Base-by-base conservation (phyloP, 2,888 invertebrate genomes). In the Xylota segnis region DNA sequence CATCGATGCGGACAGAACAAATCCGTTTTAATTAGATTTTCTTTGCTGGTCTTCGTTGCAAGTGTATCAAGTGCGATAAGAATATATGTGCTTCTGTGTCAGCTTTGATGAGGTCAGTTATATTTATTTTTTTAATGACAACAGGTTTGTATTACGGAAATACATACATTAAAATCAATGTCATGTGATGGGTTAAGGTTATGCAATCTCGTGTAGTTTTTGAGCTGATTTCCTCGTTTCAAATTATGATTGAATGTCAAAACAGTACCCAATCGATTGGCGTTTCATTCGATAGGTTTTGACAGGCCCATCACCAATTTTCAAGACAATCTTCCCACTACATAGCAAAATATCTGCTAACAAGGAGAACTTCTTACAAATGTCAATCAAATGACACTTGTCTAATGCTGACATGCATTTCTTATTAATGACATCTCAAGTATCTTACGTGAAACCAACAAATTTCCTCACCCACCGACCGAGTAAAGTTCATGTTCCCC, bases 91-190 rank as follows among this genome's bases (percentile, higher is more conserved):
- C 18, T 68, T 14, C 34, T 27, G 12, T 59, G 47, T 4, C 23
- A 14, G n/a, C 18, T 23, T 70, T 58, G 47, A 59, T 59, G 23
- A 71, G 71, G 71, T 71, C 71, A 71, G 58, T 71, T 71, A 27
- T 59, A 59, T 59, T 32, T 37, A 12, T 34, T 34, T 34, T 1
- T 56, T 56, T 56, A 50, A 34, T 65, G 9, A 47, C 5, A 1
- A 7, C 16, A 18, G 18, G n/a, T 27, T 27, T 50, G 3, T 5
- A 27, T 2, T 23, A 4, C 27, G 50, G 12, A 16, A 50, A 50
- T 50, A 12, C 50, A 50, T 50, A 12, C 50, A 12, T 50, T 50
- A 23, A 29, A 52, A 4, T 27, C 10, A 18, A 32, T 54, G 29
- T 14, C 37, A 37, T 12, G 12, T 9, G 16, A 7, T 54, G 54